These are phyloP conservation scores for Todiramphus chloris DNA, from an alignment of 2,113 vertebrate species.

Conservation along the genomic window DNA sequence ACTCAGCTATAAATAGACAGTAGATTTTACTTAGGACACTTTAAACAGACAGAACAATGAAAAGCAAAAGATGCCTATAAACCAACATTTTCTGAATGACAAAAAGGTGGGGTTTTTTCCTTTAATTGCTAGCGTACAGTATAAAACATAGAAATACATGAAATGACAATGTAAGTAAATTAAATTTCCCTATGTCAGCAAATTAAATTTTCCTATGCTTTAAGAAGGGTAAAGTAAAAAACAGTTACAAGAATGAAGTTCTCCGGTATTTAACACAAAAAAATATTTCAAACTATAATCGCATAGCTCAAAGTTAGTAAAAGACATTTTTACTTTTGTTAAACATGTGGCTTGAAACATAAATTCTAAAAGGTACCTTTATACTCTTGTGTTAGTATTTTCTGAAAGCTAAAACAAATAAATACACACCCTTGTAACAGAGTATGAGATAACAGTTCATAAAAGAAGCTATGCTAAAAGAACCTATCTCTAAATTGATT, in stretches of 20 bases:
- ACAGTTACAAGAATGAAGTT: neutral
- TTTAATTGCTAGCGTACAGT: neutral
- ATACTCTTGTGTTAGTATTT: neutral
- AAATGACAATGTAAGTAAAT: neutral
- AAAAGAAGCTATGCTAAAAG: neutral
- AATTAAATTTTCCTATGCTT: neutral
- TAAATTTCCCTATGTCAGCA: neutral
- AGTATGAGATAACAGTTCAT: neutral
- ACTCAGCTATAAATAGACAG: constrained; percentile 2
- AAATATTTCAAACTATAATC: neutral
- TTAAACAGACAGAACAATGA: neutral
- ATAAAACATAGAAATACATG: neutral
- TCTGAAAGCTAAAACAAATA: neutral
- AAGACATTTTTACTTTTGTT: neutral
- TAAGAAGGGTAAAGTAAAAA: neutral
- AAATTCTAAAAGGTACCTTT: neutral
- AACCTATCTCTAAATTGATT: neutral
- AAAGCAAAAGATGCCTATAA: neutral
- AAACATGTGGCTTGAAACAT: neutral
- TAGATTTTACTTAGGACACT: neutral
- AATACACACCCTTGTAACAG: neutral
- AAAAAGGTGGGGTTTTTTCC: neutral
- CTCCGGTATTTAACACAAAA: neutral
- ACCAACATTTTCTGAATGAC: neutral
- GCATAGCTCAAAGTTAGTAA: neutral